Evolutionary conservation across 2,888 invertebrate species (phyloP).

Genomic region (Philhelius pedissequus): DNA sequence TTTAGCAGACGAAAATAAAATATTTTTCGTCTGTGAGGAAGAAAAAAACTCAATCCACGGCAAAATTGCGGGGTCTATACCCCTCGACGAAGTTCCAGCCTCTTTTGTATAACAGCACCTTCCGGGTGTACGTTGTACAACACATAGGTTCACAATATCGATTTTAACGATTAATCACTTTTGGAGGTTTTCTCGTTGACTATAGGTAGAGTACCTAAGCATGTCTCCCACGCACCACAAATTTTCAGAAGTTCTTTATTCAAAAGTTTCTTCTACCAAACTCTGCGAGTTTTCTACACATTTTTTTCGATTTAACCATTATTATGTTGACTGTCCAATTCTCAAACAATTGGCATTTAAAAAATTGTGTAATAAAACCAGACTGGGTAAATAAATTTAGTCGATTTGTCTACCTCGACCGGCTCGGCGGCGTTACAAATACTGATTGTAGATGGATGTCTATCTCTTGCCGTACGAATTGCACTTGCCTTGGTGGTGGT

Average conservation of each 20-base stretch:
- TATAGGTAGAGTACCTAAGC: constrained; percentile 5
- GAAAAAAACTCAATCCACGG: constrained; percentile 31
- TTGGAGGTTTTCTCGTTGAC: constrained; percentile 48
- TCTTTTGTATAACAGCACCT: constrained; percentile 56
- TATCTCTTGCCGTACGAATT: constrained; percentile 43
- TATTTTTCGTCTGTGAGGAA: constrained; percentile 36
- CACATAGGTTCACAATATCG: constrained; percentile 67
- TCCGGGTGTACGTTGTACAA: constrained; percentile 54
- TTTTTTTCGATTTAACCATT: constrained; percentile 26
- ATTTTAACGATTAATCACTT: constrained; percentile 68
- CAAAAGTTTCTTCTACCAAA: background rate
- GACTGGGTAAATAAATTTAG: constrained; percentile 51
- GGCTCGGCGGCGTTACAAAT: constrained; percentile 62
- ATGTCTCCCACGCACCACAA: constrained; percentile 57
- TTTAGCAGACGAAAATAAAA: constrained; percentile 45
- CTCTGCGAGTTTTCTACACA: background rate
- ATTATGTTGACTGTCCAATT: constrained; percentile 20
- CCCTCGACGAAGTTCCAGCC: constrained; percentile 47
- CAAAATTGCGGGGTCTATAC: constrained; percentile 52
- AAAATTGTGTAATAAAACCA: constrained; percentile 52
- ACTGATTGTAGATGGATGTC: constrained; percentile 60
- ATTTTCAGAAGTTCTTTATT: constrained; percentile 24
- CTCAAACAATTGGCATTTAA: constrained; percentile 20
- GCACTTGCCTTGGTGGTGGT: constrained; percentile 22
- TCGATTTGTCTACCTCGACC: constrained; percentile 62